Evolutionary conservation across 2,888 invertebrate species (phyloP), one percentile per base, ranked within the genome.

Genomic region (Tethea ocularis): DNA sequence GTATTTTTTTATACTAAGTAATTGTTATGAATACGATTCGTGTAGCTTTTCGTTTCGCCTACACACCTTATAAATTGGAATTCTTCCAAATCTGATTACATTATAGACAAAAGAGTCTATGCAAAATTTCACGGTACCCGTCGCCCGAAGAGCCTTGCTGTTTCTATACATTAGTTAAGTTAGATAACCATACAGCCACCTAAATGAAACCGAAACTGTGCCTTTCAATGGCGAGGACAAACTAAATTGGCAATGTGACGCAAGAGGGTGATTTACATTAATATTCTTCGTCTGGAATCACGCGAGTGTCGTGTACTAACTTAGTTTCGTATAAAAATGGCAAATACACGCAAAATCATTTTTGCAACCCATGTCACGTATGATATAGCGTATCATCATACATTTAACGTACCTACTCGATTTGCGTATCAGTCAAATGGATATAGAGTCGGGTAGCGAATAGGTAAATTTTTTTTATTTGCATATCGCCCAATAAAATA

Each of bases 1-100:
- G 46, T 46, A 3, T 46, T 46, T 46, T 20, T 46, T 46, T 46
- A 41, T 46, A 46, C 20, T 20, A 20, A 8, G 46, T 46, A 3
- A 20, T 46, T 20, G 46, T 46, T 20, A 46, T 46, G 2, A 2
- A 20, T 46, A 46, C 46, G 20, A 46, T 46, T 46, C n/a, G 46
- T 20, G 8, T 10, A 7, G 46, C 46, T 46, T 46, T 46, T 46
- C 46, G 46, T 46, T 46, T 46, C 46, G 46, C 17, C 46, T 7
- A 46, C 46, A 46, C 20, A 33, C 20, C 7, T 41, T 46, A 46
- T 46, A 20, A n/a, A 17, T 46, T 7, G 46, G 20, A 46, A 46
- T 46, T 46, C 46, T 20, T 46, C 46, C 46, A 46, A 46, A 46
- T 46, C 46, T n/a, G 46, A 46, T 46, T n/a, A 46, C 46, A 46